Evolutionary conservation across 1,140 invertebrate genomes (phyloP), one percentile per base, ranked within the genome.

Genomic region (Laodelphax striatellus): DNA sequence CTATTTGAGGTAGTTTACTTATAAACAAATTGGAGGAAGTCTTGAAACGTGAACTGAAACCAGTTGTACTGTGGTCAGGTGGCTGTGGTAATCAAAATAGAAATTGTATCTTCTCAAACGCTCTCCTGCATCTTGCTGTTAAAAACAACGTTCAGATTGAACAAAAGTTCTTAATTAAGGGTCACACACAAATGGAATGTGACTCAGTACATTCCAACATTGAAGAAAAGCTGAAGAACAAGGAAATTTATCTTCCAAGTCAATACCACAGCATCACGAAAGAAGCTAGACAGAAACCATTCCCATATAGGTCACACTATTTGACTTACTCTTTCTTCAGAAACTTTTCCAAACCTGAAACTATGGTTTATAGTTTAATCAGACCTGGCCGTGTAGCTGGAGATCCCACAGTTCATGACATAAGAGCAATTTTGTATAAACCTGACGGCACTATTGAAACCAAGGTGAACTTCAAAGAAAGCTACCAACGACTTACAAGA

Each of bases 111-210:
- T 22, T 74, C 17, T 58, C 67, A 14, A 73, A 73, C 66, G 68
- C 68, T 5, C 57, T 73, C 22, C 46, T 69, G 8, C 43, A 63
- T 52, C 63, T 70, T 31, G 63, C 68, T 31, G 55, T 52, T 34
- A 65, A 62, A 56, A 63, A 57, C 41, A 64, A 68, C 11, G 63
- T 71, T n/a, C 62, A 52, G 1, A 70, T 76, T 55, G 63, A 55
- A 21, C 74, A 75, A 64, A 75, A 75, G 62, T 75, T 65, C 65
- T 61, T 75, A 6, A 69, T 69, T 62, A 66, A 63, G 34, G 73
- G 73, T n/a, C 73, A 75, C 57, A 75, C 71, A 22, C 72, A 73
- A 57, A 76, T 74, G 71, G 72, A 75, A 57, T 67, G 66, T 58
- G 73, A 76, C 60, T 67, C 65, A 13, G 67, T 73, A 3, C 72